These are phyloP conservation scores for Rutilus rutilus DNA, from an alignment of 2,113 vertebrate species.

Conservation along the genomic window DNA sequence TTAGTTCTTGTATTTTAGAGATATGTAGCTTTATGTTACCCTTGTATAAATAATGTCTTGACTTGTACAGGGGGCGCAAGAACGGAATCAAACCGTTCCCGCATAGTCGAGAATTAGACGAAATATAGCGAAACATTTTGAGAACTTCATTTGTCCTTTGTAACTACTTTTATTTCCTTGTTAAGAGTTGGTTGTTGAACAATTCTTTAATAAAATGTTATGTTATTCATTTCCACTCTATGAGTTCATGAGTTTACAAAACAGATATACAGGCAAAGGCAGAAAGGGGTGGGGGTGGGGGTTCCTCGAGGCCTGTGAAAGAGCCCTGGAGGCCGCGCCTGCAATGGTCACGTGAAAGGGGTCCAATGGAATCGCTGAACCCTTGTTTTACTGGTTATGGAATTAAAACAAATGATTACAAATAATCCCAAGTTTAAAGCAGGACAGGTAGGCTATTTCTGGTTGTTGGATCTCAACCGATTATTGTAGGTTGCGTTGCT, in stretches of 20 bases:
- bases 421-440: conserved; percentile 5
- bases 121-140: conserved; percentile 84
- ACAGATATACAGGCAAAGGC: conserved; percentile 39
- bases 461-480: background rate
- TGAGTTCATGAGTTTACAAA: conserved; percentile 66
- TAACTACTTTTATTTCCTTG: conserved; percentile 90
- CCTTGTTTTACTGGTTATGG: conserved; percentile 2
- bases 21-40: conserved; percentile 93
- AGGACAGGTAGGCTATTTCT: no score
- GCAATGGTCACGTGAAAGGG: conserved; percentile 74
- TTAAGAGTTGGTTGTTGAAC: conserved; percentile 92
- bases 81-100: conserved; percentile 81
- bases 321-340: conserved; percentile 45
- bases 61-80: conserved; percentile 90
- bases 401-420: background rate
- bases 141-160: conserved; percentile 91
- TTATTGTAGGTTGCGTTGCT: background rate
- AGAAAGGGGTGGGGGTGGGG: conserved; percentile 40
- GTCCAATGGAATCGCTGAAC: conserved; percentile 51
- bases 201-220: conserved; percentile 99
- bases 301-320: conserved; percentile 52
- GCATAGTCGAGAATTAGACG: conserved; percentile 93
- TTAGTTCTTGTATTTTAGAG: conserved; percentile 97
- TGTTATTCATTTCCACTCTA: conserved; percentile 85
- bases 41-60: conserved; percentile 94